Evolutionary conservation across 2,888 invertebrate species (phyloP), one percentile per base, ranked within the genome.

Genomic region (Ceramica pisi): DNA sequence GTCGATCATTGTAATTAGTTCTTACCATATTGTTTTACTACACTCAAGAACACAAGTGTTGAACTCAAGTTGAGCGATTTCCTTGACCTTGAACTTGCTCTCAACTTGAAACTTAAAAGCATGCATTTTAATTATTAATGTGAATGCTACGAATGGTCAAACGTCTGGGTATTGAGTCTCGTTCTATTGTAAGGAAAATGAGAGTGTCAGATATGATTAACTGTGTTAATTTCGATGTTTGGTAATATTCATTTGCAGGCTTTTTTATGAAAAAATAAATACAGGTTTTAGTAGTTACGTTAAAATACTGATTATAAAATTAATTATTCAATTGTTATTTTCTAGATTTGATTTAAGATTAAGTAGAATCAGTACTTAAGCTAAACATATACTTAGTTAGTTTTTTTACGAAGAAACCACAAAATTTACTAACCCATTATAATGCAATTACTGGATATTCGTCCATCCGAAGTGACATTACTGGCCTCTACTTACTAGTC

Each of bases 1-100:
- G 16, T 31, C 19, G 7, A 55, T 55, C 14, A 46, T 12, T 38
- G 7, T 21, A 65, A 76, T 67, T n/a, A 26, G 50, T 53, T 16
- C 23, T 44, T 38, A 68, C n/a, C 12, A 66, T 72, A 56, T 56
- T 57, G n/a, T 76, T 35, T 57, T 19, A 48, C 46, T 35, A 81
- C 61, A 69, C 21, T 35, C 41, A 55, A 51, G 35, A 41, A 38
- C 69, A 67, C 48, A 76, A 78, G 63, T 67, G 63, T 35, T 66
- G n/a, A n/a, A 48, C 10, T 38, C 38, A 51, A 59, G 59, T 66
- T 16, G 14, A 75, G 56, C 21, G 9, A 69, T 35, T 67, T 60
- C 12, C 38, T 63, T 61, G 51, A 70, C 46, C 38, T 9, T 76
- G 48, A 69, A 70, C 66, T 75, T 69, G 16, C 7, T n/a, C 31